A percentile compares a stretch with the other conserved stretches of the same genome.
Evolutionary conservation across 2,113 vertebrate species (phyloP).

Genomic region (Bungarus multicinctus): DNA sequence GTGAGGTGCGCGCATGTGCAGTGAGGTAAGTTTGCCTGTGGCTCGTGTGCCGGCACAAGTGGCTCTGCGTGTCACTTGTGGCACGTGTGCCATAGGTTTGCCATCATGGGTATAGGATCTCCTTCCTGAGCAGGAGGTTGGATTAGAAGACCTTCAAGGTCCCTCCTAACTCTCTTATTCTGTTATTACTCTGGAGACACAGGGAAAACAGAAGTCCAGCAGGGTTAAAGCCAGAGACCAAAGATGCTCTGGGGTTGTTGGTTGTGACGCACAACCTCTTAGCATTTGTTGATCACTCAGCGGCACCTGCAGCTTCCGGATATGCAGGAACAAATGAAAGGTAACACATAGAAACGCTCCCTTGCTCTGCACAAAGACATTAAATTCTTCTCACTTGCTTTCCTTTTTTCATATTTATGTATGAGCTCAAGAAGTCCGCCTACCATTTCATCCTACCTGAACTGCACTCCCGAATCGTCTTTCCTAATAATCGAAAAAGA

Average conservation of each 20-base stretch:
- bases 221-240: not conserved
- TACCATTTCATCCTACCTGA: conserved; percentile 17
- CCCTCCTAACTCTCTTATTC: not conserved
- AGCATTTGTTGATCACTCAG: not conserved
- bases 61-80: too few species aligned
- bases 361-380: not conserved
- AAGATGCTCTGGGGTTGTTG: not conserved
- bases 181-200: not conserved
- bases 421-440: accelerated
- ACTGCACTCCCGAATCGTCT: not conserved
- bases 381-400: conserved; percentile 10
- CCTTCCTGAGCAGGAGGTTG: not conserved
- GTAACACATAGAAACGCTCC: not conserved
- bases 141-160: not conserved
- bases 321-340: not conserved
- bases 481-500: conserved; percentile 8
- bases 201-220: not conserved
- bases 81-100: too few species aligned
- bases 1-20: too few species aligned
- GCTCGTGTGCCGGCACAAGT: too few species aligned
- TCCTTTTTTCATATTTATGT: not conserved
- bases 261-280: not conserved
- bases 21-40: too few species aligned
- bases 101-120: not conserved
- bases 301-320: not conserved